Percentiles rank a stretch among this genome's conserved stretches.
Conservation (phyloP, 1,140 invertebrate genomes). For the Anoplolepis gracilipes region DNA sequence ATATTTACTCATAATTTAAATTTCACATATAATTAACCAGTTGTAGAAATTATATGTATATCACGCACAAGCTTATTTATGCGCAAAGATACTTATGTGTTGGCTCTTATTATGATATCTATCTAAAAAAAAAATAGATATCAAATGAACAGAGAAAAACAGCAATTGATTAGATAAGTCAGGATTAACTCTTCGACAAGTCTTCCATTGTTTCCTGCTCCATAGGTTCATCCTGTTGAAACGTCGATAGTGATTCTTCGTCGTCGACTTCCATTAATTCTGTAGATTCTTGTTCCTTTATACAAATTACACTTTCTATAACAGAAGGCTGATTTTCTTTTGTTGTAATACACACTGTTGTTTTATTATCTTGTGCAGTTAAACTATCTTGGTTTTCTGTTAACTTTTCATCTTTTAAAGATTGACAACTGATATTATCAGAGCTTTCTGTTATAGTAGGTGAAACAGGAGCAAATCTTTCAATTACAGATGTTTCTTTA, state of each 20-base stretch:
- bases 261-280: constrained; percentile 84
- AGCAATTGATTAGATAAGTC: constrained; percentile 28
- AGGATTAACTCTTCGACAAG: constrained; percentile 81
- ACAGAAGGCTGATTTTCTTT: constrained; percentile 50
- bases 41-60: constrained; percentile 30
- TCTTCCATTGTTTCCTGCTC: constrained; percentile 80
- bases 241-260: constrained; percentile 73
- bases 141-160: constrained; percentile 56
- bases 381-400: constrained; percentile 38
- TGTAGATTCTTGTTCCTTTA: constrained; percentile 48
- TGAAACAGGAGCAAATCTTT: constrained; percentile 64
- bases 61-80: background rate
- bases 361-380: constrained; percentile 54
- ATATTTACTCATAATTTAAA: constrained; percentile 16
- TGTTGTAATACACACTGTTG: background rate
- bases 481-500: constrained; percentile 70
- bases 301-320: constrained; percentile 48
- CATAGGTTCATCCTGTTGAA: constrained; percentile 82
- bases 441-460: constrained; percentile 50
- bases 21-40: constrained; percentile 3
- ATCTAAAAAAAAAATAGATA: constrained; percentile 57
- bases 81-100: constrained; percentile 38
- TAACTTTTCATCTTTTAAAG: constrained; percentile 40
- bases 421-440: constrained; percentile 43
- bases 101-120: constrained; percentile 30